Percentiles rank a stretch among this genome's conserved stretches.
Evolutionary conservation across 2,888 invertebrate genomes (phyloP).

Genomic region (Dryococelus australis): DNA sequence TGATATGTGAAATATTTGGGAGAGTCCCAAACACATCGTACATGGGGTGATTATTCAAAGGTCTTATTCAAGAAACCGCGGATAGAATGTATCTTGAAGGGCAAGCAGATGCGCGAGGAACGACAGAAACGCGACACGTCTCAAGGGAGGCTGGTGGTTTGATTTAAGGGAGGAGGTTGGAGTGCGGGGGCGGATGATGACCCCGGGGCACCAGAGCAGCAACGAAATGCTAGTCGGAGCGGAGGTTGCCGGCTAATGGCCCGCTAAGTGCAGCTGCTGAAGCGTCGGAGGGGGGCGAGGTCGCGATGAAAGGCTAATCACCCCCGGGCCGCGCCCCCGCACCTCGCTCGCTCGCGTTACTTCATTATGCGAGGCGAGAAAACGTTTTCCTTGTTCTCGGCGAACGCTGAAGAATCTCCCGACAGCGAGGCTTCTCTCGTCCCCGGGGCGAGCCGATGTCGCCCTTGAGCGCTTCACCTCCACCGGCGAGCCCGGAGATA

Average conservation of each 20-base stretch:
- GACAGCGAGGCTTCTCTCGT: too few relatives aligned
- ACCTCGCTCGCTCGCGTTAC: constrained; percentile 22
- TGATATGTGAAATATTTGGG: too few relatives aligned
- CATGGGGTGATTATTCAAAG: too few relatives aligned
- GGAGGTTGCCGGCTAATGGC: neutral
- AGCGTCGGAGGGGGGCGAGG: constrained; percentile 5
- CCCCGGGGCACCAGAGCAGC: neutral
- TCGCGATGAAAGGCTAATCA: constrained; percentile 16
- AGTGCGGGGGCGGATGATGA: neutral
- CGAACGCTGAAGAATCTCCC: constrained; percentile 4
- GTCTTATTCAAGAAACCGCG: too few relatives aligned
- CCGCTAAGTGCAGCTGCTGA: neutral
- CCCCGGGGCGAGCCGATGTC: too few relatives aligned
- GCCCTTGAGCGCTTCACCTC: too few relatives aligned
- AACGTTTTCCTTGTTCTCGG: constrained; percentile 42
- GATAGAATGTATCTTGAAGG: too few relatives aligned
- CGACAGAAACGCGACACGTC: neutral
- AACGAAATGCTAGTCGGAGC: neutral
- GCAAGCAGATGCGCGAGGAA: too few relatives aligned
- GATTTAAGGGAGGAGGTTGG: neutral
- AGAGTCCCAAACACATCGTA: too few relatives aligned
- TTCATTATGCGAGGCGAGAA: constrained; percentile 36
- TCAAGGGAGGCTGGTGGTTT: neutral
- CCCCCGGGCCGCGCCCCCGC: neutral
- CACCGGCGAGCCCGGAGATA: too few relatives aligned